Base-by-base conservation (phyloP, 2,888 invertebrate genomes). In the Himalopsyche anomala region DNA sequence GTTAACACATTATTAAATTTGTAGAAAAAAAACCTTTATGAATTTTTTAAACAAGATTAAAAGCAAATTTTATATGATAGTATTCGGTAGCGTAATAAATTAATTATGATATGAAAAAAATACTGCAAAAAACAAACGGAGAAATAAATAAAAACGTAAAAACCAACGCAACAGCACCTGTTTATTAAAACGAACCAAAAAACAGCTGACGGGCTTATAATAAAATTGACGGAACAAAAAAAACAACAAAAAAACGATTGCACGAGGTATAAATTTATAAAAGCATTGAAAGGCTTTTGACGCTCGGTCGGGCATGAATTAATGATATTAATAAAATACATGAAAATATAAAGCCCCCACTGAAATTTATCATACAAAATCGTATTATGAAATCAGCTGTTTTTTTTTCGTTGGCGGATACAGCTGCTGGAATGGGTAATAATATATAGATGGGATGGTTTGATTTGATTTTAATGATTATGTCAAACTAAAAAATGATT, bases 311-410 rank as follows among this genome's bases (percentile, higher is more conserved):
- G 74, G 74, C 38, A 74, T 69, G 74, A 74, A 74, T 74, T 74
- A 74, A 74, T 74, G 28, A 74, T 74, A 74, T 74, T 74, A 74
- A 74, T 74, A 74, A 74, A 38, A 74, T 74, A 74, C 74, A 36
- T 74, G 28, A 36, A 74, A 19, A 74, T 74, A 74, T 28, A 12
- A 74, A 74, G 74, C 38, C 36, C 36, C n/a, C 1, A 62, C 36
- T 74, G 38, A 3, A 36, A 36, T 74, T 51, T 51, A 51, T 51
- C 15, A 51, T 38, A 36, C 15, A 8, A 12, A 12, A 74, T 74
- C 74, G 36, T 15, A 74, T 38, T 74, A 74, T 62, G 3, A 74
- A 36, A 74, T 74, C 74, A 74, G 74, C 38, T 51, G 15, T 51
- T 74, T 36, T 36, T 69, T 74, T 38, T 11, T 12, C 5, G 28